Conservation (phyloP, 2,888 invertebrate species). For the Microchrysa polita region DNA sequence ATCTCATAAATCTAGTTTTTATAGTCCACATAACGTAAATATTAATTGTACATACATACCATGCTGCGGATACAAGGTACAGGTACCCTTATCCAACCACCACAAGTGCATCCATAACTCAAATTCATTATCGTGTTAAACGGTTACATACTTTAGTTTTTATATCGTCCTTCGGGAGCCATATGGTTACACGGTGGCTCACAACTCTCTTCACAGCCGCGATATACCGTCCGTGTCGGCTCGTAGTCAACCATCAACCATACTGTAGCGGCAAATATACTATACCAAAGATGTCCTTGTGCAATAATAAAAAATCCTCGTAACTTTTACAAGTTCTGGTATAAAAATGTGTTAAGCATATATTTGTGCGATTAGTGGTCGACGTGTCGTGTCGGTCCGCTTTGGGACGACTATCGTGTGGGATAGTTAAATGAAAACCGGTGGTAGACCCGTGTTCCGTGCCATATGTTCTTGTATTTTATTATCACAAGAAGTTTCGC, state of each 20-base stretch:
- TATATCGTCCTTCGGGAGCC: neutral
- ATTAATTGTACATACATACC: neutral
- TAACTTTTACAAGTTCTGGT: neutral
- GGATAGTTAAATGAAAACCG: no score
- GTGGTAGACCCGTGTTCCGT: no score
- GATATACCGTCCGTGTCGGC: no score
- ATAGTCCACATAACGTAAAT: no score
- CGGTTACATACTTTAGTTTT: conserved; percentile 1
- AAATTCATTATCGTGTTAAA: conserved; percentile 14
- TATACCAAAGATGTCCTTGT: neutral
- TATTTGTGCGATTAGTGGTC: conserved; percentile 17
- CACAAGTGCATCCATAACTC: conserved; percentile 24
- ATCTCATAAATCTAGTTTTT: neutral
- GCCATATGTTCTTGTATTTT: no score
- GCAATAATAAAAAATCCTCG: conserved; percentile 5
- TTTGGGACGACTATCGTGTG: no score
- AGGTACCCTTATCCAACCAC: conserved; percentile 10
- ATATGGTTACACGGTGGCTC: no score
- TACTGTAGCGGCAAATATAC: neutral
- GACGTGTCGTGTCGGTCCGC: no score
- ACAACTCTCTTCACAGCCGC: no score
- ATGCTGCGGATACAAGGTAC: neutral
- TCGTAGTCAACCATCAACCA: no score
- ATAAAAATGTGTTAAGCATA: conserved; percentile 16
- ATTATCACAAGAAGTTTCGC: no score